These are phyloP conservation scores for Quiscalus mexicanus DNA, from an alignment of 2,113 vertebrate species.

Conservation along the genomic window DNA sequence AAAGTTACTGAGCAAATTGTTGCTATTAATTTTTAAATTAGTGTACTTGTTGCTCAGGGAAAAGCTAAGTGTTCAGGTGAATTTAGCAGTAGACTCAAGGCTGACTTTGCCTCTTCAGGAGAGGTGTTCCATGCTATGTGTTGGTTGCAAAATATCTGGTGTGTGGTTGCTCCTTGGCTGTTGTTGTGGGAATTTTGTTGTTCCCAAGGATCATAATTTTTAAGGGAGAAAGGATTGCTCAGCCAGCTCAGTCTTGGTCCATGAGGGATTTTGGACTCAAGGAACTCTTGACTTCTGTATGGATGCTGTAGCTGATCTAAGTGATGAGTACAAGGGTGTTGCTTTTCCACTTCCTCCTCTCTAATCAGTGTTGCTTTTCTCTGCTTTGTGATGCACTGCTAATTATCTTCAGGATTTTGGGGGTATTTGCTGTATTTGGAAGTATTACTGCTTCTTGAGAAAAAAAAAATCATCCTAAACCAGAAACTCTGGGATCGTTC, in stretches of 20 bases:
- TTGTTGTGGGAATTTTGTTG: neutral
- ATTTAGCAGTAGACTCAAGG: neutral
- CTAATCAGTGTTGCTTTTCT: neutral
- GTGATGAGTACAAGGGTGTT: neutral
- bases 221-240: neutral
- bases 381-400: neutral
- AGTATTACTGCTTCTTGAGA: neutral
- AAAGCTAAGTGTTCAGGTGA: neutral
- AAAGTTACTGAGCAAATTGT: constrained; percentile 30
- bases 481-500: neutral
- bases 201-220: neutral
- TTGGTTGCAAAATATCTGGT: neutral
- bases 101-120: neutral
- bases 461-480: neutral
- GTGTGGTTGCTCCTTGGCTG: neutral
- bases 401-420: neutral
- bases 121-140: neutral
- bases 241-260: neutral
- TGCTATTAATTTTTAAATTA: constrained; percentile 48
- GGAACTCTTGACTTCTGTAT: rapidly evolving
- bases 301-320: neutral
- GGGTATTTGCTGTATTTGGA: neutral
- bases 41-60: neutral
- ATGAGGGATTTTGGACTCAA: neutral
- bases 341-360: neutral